Percentiles rank a stretch among this genome's conserved stretches.
Conservation (phyloP, 2,888 invertebrate genomes). For the Magallana nippona region DNA sequence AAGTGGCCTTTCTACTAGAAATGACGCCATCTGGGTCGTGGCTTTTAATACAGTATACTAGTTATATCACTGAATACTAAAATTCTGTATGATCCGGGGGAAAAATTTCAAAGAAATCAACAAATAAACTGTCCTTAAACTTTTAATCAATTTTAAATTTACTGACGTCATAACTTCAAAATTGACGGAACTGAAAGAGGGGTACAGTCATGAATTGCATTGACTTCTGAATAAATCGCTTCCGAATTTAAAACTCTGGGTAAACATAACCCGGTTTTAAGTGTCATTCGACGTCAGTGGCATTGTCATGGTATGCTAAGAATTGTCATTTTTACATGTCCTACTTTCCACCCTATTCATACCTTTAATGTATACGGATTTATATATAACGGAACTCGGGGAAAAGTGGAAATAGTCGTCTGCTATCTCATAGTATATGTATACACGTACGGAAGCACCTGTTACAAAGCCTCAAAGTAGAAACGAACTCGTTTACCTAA, state of each 20-base stretch:
- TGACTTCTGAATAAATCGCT: conserved; percentile 2
- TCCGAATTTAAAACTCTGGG: conserved; percentile 16
- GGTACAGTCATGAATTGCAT: conserved; percentile 21
- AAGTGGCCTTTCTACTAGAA: neutral
- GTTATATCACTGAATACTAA: neutral
- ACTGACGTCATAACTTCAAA: neutral
- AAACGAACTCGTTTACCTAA: no score
- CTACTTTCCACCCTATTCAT: neutral
- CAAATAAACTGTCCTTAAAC: neutral
- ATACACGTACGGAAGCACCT: no score
- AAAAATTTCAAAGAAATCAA: neutral
- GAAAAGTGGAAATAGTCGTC: no score
- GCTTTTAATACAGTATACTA: no score
- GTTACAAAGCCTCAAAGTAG: no score
- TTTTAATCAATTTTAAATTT: neutral
- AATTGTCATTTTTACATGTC: neutral
- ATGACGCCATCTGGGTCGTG: neutral
- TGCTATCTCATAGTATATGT: no score
- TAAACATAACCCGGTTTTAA: conserved; percentile 3
- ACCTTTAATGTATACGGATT: neutral
- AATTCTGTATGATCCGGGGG: neutral
- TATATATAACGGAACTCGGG: no score
- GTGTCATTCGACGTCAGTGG: neutral
- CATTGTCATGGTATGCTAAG: conserved; percentile 4
- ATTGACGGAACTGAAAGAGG: neutral